Evolutionary conservation across 2,888 invertebrate genomes (phyloP), one percentile per base, ranked within the genome.

Genomic region (Limenitis camilla): DNA sequence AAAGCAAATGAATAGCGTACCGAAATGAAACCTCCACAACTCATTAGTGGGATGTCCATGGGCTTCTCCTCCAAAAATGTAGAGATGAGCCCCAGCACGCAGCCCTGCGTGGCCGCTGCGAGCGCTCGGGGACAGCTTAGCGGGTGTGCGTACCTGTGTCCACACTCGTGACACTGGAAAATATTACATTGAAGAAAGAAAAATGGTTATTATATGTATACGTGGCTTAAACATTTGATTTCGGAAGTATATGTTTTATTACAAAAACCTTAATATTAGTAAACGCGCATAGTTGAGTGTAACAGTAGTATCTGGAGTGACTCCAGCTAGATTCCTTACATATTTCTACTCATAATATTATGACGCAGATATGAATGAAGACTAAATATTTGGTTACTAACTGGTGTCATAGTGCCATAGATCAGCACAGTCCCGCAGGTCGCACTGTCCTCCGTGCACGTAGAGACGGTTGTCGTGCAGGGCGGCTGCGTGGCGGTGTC

Each of bases 361-460:
- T 19, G 2, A 19, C 19, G 19, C 19, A 33, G 33, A 4, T 33
- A 7, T 33, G 33, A 33, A 19, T 1, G 33, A 33, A 33, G 33
- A 8, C 33, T 33, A 33, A 33, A 7, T 8, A 33, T 33, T 9
- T 33, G 33, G 33, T 8, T 58, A 74, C 80, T 77, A 52, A 92
- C 92, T 81, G 57, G 92, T 92, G 75, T 93, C 93, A 89, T 93
- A 95, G 69, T 89, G 88, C 95, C 95, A 95, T 56, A 95, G 91
- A 76, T 95, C 95, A 52, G 88, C 85, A 66, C 92, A 89, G 65
- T 92, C 93, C 61, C 92, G 91, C 53, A 96, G 89, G 84, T 96
- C 95, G 58, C 93, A 93, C 93, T 94, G 94, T 0, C 96, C 96
- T 11, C 94, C 96, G 79, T 94, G 96, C 69, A 96, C 90, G 92